A percentile compares a stretch with the other conserved stretches of the same genome.
Evolutionary conservation across 2,888 invertebrate species (phyloP).

Genomic region (Drosophila prolongata): DNA sequence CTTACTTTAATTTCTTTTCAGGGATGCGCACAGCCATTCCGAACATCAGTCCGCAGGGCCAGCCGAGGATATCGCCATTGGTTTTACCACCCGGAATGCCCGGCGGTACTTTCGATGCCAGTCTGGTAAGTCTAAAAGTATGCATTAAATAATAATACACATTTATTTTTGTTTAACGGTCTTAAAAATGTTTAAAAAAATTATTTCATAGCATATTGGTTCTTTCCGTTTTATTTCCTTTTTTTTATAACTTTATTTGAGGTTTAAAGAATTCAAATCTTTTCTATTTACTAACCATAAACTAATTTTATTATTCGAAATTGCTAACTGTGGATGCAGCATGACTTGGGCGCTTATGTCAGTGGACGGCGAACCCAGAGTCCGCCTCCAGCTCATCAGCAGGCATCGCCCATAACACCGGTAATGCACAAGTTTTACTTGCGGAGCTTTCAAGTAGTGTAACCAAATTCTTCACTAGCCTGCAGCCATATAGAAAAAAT

Average conservation of each 20-base stretch:
- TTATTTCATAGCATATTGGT: too few relatives aligned
- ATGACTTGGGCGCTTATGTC: constrained; percentile 85
- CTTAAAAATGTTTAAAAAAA: too few relatives aligned
- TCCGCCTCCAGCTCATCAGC: constrained; percentile 94
- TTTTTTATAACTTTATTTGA: not conserved
- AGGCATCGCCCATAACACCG: constrained; percentile 89
- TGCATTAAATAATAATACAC: not conserved
- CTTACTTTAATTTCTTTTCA: constrained; percentile 19
- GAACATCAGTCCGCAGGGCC: constrained; percentile 87
- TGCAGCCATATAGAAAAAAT: not conserved
- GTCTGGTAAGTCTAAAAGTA: constrained; percentile 87
- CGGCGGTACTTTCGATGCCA: constrained; percentile 86
- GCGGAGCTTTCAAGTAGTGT: constrained; percentile 77
- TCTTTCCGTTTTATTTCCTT: not conserved
- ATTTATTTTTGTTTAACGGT: not conserved
- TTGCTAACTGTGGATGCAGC: constrained; percentile 85
- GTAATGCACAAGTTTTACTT: constrained; percentile 85
- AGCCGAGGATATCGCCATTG: constrained; percentile 85
- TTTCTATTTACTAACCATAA: constrained; percentile 19
- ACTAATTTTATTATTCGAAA: constrained; percentile 34
- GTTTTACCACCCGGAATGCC: constrained; percentile 86
- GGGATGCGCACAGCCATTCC: constrained; percentile 86
- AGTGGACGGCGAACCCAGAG: constrained; percentile 86
- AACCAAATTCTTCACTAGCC: constrained; percentile 48
- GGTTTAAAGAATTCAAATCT: not conserved